Base-by-base conservation (phyloP, 1,140 invertebrate species). In the Drosophila ercepeae region DNA sequence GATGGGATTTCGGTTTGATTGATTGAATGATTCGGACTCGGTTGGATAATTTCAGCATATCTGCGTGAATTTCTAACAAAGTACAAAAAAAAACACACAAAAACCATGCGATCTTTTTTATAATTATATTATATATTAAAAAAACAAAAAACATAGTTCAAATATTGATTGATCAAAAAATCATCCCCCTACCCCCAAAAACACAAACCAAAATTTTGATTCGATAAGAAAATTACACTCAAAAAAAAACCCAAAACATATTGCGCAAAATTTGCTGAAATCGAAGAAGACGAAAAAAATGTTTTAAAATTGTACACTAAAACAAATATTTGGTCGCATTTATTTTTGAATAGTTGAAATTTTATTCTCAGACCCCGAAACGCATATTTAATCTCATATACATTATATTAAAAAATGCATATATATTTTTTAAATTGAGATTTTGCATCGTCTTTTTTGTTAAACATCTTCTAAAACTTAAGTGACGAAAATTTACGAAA, bases 41-140 rank as follows among this genome's bases (percentile, higher is more conserved):
- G 81, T 84, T 84, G 79, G 81, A 84, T 81, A 68, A 84, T 84
- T 84, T 75, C 71, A 52, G 75, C 81, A 84, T 84, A 84, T 84
- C 81, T 84, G 79, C 79, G 64, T 79, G 75, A 84, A 86, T 84
- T 84, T 86, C 79, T 84, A 84, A 81, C 79, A 84, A 81, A 84
- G 79, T 86, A 84, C 81, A 86, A 83, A 82, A 36, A 11, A 16
- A 14, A 41, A 52, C 11, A 61, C 27, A 74, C 67, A 63, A 44
- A 64, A 76, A 71, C 63, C 16, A 70, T 81, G 77, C 61, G 55
- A 79, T 78, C n/a, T n/a, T 78, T 74, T 69, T 79, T 75, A 42
- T 50, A 39, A 18, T 42, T 34, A 65, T 27, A 49, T 7, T 52
- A 39, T 52, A 8, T 34, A 13, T 34, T 34, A 64, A 54, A 54